Conservation (phyloP, 2,888 invertebrate genomes). For the Chrysolina americana region DNA sequence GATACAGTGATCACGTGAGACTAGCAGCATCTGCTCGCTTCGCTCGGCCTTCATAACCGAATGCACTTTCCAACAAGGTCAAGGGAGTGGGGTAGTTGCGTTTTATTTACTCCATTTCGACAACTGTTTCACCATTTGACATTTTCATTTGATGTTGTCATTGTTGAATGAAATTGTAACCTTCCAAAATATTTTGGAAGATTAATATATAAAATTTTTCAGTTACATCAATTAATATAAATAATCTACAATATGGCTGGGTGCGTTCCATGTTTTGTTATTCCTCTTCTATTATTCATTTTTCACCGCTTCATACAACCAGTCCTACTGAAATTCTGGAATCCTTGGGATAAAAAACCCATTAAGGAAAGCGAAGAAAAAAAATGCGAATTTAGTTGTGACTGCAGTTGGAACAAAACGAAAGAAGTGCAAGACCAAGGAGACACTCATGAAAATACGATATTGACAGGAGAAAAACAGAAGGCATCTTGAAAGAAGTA, state of each 20-base stretch:
- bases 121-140: too few species aligned
- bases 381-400: slow-evolving; percentile 56
- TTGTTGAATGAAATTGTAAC: too few species aligned
- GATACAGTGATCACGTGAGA: too few species aligned
- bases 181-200: too few species aligned
- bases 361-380: slow-evolving; percentile 53
- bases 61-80: too few species aligned
- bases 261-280: slow-evolving; percentile 88
- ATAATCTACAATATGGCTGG: slow-evolving; percentile 64
- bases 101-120: too few species aligned
- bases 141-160: too few species aligned
- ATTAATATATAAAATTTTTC: neutral
- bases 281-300: slow-evolving; percentile 85
- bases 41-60: too few species aligned
- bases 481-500: slow-evolving; percentile 33
- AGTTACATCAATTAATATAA: neutral
- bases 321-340: slow-evolving; percentile 85
- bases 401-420: slow-evolving; percentile 56
- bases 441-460: neutral
- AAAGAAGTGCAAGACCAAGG: slow-evolving; percentile 41
- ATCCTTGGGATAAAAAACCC: slow-evolving; percentile 77
- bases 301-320: slow-evolving; percentile 91
- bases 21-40: too few species aligned
- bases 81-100: too few species aligned
- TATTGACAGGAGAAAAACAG: slow-evolving; percentile 35